These are phyloP conservation scores for Bubo bubo DNA, from an alignment of 2,113 vertebrate species.

Conservation along the genomic window DNA sequence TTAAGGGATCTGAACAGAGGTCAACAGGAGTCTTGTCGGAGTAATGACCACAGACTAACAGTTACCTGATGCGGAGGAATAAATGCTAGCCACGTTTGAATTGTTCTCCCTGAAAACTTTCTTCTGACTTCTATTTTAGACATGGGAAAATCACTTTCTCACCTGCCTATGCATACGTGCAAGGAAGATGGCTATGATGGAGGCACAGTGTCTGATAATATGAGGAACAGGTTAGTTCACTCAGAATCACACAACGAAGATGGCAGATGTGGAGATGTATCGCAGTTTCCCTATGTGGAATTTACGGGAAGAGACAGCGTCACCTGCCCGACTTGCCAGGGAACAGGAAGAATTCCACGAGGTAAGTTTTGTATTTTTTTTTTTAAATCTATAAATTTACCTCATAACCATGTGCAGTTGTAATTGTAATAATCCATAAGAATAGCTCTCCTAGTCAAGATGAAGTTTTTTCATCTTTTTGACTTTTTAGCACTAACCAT, in stretches of 20 bases:
- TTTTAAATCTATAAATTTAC: neutral
- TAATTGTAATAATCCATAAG: neutral
- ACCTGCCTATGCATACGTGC: constrained; percentile 76
- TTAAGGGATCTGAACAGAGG: neutral
- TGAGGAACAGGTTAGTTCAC: constrained; percentile 74
- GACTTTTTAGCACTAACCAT: neutral
- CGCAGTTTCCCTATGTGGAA: constrained; percentile 97
- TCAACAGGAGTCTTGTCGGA: neutral
- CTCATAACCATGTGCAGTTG: neutral
- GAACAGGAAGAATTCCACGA: constrained; percentile 95
- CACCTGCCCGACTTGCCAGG: constrained; percentile 96
- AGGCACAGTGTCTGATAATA: constrained; percentile 71
- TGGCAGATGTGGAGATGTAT: constrained; percentile 87
- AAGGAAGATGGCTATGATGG: constrained; percentile 83
- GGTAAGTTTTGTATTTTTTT: constrained; percentile 77
- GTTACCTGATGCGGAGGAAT: neutral
- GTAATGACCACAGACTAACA: neutral
- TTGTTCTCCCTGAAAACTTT: neutral
- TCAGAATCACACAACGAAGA: constrained; percentile 80
- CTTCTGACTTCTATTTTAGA: constrained; percentile 31
- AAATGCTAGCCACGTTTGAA: neutral
- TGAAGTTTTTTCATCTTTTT: neutral
- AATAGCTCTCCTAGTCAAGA: neutral
- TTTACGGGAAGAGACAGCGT: constrained; percentile 97
- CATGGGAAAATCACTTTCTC: constrained; percentile 93